Evolutionary conservation across 2,888 invertebrate genomes (phyloP), one percentile per base, ranked within the genome.

Genomic region (Ferrisia virgata): DNA sequence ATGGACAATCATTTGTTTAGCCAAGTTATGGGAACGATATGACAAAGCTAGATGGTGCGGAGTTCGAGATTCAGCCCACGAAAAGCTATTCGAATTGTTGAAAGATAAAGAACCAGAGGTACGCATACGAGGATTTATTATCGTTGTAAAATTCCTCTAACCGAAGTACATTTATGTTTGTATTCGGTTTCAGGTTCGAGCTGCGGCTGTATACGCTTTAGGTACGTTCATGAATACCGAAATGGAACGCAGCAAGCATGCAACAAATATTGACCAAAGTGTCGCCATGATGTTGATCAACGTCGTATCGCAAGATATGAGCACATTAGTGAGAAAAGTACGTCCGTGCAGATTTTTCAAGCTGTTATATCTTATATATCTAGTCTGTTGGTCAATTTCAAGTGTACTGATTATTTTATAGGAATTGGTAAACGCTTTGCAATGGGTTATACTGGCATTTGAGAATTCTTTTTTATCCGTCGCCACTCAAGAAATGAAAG

Each of bases 41-140:
- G 95, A 96, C 87, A 93, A 93, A 87, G 95, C 95, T 6, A 92
- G 96, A 86, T 98, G 99, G 98, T 96, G 96, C 85, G 99, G 97
- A 22, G 98, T 96, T 28, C 91, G 99, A 13, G 97, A 98, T 89
- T 93, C 94, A 87, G 98, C 98, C n/a, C 97, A 98, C 89, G 98
- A 98, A 89, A 98, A 98, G 89, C 91, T 99, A 13, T 95, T 93
- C 88, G 92, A 91, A 79, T 90, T 97, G 86, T 90, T 98, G 82
- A 91, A 91, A 85, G 97, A 98, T 90, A 91, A 92, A 1, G 92
- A 93, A 72, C 96, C 98, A 0, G 98, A 98, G 91, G 97, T 95
- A 85, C 84, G 85, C 79, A 39, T 28, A 39, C 47, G 53, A 25
- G 15, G 53, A 13, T 31, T 47, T 15, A 25, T 31, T 47, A 79